Conservation (phyloP, 2,888 invertebrate species). For the Cantharis rufa region DNA sequence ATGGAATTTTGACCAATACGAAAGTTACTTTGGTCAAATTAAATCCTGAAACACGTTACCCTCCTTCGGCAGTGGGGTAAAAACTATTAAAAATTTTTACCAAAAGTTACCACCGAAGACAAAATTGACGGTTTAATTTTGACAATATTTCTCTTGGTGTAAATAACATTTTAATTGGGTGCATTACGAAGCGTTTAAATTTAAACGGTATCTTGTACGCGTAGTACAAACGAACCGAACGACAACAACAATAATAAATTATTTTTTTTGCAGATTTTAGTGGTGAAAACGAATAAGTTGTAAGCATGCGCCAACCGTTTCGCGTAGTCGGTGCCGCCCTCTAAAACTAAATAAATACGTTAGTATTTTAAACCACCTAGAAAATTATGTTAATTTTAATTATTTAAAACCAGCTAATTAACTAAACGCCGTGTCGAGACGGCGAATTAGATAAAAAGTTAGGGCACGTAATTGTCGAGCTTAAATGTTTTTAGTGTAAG, state of each 20-base stretch:
- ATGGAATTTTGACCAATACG: no score
- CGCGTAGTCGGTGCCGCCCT: conserved; percentile 12
- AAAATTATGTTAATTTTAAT: conserved; percentile 6
- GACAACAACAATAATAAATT: not conserved
- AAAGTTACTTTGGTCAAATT: no score
- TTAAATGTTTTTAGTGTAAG: conserved; percentile 5
- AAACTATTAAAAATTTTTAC: no score
- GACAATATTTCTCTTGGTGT: no score
- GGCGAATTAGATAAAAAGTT: not conserved
- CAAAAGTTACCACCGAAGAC: no score
- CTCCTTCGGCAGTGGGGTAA: no score
- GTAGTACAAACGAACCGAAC: not conserved
- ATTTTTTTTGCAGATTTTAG: no score
- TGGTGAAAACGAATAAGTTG: not conserved
- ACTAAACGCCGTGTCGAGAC: not conserved
- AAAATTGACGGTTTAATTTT: no score
- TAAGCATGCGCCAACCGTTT: not conserved
- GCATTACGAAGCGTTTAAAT: no score
- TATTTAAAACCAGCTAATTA: not conserved
- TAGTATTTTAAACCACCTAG: conserved; percentile 23
- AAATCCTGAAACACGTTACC: no score
- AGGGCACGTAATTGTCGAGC: not conserved
- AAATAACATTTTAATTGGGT: no score
- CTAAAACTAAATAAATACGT: conserved; percentile 28
- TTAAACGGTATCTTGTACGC: no score